Evolutionary conservation across 2,888 invertebrate species (phyloP), one percentile per base, ranked within the genome.

Genomic region (Lepidonotus clava): DNA sequence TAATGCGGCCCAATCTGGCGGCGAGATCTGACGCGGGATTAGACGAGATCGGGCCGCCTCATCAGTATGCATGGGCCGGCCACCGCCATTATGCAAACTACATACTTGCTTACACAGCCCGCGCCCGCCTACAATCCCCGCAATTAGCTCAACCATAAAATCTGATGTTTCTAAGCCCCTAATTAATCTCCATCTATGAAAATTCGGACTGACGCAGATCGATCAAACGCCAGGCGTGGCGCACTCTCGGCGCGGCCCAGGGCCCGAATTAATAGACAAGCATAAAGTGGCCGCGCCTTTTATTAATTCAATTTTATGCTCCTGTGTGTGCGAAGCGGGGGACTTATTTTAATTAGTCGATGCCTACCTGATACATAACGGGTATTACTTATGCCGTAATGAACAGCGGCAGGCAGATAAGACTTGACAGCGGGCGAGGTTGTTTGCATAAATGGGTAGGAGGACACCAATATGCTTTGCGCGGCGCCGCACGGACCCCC

Each of bases 71-170:
- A 86, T 86, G 86, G 61, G 56, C 21, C 41, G 71, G 41, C 53
- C 40, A 36, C 51, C n/a, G 40, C 56, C 86, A 77, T 86, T 86
- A 86, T 86, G 86, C 76, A 86, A 86, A 86, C 71, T 66, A 86
- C 76, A 76, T 53, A 80, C 76, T 77, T 86, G 86, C 86, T 86
- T 86, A 86, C 86, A 41, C 21, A 24, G 38, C 56, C 38, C 21
- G 40, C 53, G 61, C 34, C 80, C 71, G 24, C 32, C 61, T 32
- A 21, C 40, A 51, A 80, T 18, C 80, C 86, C 34, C 40, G 36
- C 86, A 86, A 86, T 86, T 86, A 86, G 56, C 53, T 77, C 56
- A 53, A 80, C 77, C 86, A 86, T 86, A 77, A 86, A 86, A 86
- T 80, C 32, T 36, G 28, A 46, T 86, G 86, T 86, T 86, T 86